Conservation (phyloP, 2,797 vertebrate genomes). For the Enteromius treurensis region DNA sequence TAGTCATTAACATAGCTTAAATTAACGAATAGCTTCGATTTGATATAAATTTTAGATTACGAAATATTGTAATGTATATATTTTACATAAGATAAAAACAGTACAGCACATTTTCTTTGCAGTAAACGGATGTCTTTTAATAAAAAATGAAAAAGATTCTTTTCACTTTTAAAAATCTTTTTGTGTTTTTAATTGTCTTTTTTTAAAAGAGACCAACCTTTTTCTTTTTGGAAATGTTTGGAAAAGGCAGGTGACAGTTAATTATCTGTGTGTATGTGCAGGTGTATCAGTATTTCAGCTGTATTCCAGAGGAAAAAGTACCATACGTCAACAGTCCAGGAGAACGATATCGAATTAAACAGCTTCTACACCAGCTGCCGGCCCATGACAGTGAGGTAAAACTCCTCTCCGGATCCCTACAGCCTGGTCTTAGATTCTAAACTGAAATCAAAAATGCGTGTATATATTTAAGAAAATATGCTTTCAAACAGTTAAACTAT, state of each 20-base stretch:
- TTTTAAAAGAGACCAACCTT: neutral
- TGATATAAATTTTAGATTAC: too few relatives aligned
- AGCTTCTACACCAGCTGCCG: conserved; percentile 95
- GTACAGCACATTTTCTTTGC: neutral
- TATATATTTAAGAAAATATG: too few relatives aligned
- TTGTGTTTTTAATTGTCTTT: neutral
- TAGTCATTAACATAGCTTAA: too few relatives aligned
- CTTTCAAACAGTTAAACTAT: too few relatives aligned
- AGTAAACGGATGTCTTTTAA: neutral
- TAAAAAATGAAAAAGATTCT: neutral
- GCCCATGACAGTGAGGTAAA: conserved; percentile 98
- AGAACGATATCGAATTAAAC: conserved; percentile 94
- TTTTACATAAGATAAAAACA: neutral
- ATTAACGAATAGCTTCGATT: too few relatives aligned
- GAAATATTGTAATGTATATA: too few relatives aligned
- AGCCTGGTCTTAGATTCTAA: too few relatives aligned
- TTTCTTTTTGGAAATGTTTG: too few relatives aligned
- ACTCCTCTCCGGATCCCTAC: neutral
- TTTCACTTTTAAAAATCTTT: neutral
- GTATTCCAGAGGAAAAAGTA: conserved; percentile 94
- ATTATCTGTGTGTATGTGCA: conserved; percentile 63
- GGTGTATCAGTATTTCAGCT: conserved; percentile 99
- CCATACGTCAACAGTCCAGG: conserved; percentile 97
- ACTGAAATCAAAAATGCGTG: too few relatives aligned
- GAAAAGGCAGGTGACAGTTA: neutral